These are phyloP conservation scores for Heliconius hortense DNA, from an alignment of 2,888 invertebrate species.

Conservation along the genomic window DNA sequence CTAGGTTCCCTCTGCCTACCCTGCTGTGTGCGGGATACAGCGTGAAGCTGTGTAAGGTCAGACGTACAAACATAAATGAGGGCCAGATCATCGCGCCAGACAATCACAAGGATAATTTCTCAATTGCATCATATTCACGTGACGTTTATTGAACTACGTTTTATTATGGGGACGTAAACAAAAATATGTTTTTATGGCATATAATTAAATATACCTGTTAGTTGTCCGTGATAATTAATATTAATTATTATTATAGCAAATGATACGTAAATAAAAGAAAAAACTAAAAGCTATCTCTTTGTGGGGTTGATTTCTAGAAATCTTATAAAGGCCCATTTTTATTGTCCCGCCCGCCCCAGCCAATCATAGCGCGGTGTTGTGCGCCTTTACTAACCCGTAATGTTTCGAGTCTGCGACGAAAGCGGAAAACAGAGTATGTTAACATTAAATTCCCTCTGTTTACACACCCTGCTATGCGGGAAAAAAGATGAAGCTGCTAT, in stretches of 20 bases:
- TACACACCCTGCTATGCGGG: not conserved
- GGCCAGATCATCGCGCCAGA: slow-evolving; percentile 1
- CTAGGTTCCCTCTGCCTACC: too few relatives aligned
- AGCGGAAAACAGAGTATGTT: not conserved
- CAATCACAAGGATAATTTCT: slow-evolving; percentile 36
- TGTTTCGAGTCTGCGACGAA: too few relatives aligned
- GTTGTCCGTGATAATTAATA: not conserved
- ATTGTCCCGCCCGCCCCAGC: too few relatives aligned
- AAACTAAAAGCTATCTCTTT: too few relatives aligned
- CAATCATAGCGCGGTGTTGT: too few relatives aligned
- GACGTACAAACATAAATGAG: not conserved
- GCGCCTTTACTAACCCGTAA: too few relatives aligned
- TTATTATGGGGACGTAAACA: slow-evolving; percentile 16
- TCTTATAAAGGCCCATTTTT: too few relatives aligned
- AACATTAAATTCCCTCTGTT: not conserved
- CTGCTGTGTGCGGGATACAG: too few relatives aligned
- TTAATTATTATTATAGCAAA: not conserved
- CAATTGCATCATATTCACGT: slow-evolving; percentile 41
- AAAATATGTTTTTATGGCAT: slow-evolving; percentile 22
- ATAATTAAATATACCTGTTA: not conserved
- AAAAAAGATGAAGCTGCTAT: too few relatives aligned
- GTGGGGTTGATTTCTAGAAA: too few relatives aligned
- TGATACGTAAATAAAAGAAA: too few relatives aligned
- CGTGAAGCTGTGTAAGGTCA: not conserved
- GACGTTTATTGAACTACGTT: slow-evolving; percentile 34